phyloP scores from a whole-genome alignment of 2,113 vertebrate species.

The Corapipo altera region DNA sequence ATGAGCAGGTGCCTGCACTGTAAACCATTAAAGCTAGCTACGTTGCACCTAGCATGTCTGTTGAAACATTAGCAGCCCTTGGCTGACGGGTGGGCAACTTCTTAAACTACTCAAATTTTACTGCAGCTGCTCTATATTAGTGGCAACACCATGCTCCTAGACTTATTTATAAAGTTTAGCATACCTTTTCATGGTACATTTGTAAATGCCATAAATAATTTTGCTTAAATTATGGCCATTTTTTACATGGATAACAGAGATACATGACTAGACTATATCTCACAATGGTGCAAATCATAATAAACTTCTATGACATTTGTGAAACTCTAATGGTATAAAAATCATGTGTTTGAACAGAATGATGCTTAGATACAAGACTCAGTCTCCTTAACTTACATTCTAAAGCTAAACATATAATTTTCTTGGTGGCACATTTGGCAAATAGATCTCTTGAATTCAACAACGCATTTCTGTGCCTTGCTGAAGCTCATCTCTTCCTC shows the following conservation, averaged over 20 bases:
- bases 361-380: not conserved
- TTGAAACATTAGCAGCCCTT: not conserved
- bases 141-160: not conserved
- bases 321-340: not conserved
- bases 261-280: not conserved
- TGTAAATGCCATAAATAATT: not conserved
- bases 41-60: not conserved
- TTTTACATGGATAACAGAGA: not conserved
- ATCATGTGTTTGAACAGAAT: not conserved
- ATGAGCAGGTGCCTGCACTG: not conserved
- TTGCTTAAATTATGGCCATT: not conserved
- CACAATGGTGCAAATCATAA: not conserved
- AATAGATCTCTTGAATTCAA: not conserved
- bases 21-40: not conserved
- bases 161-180: not conserved
- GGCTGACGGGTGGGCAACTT: not conserved
- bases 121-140: not conserved
- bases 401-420: not conserved
- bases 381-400: not conserved
- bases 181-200: not conserved
- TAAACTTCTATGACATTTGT: not conserved
- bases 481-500: not conserved
- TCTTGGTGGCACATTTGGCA: not conserved
- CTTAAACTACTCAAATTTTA: not conserved
- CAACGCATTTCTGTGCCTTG: not conserved